These are phyloP conservation scores for Yponomeuta plumbellus DNA, from an alignment of 2,888 invertebrate genomes.

Conservation along the genomic window DNA sequence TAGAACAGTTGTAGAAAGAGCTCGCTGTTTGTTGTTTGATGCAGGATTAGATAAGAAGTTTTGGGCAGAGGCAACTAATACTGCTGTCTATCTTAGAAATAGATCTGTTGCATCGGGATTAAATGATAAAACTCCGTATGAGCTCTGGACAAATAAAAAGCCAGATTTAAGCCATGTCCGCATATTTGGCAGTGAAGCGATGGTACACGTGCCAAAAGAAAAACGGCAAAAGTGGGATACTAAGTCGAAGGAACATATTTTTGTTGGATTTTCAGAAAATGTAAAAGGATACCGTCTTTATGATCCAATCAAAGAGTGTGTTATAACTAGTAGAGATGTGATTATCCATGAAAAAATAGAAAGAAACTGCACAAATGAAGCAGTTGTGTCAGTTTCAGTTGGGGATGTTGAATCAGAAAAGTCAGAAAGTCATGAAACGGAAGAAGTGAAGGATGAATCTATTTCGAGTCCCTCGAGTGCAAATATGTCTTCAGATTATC, in stretches of 20 bases:
- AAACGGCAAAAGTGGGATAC: slow-evolving; percentile 26
- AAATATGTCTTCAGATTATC: background rate
- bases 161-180: slow-evolving; percentile 24
- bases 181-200: slow-evolving; percentile 26
- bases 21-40: slow-evolving; percentile 25
- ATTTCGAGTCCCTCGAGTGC: background rate
- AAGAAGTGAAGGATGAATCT: too few species aligned
- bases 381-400: background rate
- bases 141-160: slow-evolving; percentile 24
- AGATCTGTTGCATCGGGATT: slow-evolving; percentile 19
- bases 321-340: slow-evolving; percentile 24
- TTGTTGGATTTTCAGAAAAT: slow-evolving; percentile 27
- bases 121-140: slow-evolving; percentile 23
- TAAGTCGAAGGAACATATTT: slow-evolving; percentile 22
- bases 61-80: slow-evolving; percentile 26
- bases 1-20: slow-evolving; percentile 25
- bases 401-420: background rate
- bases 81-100: slow-evolving; percentile 21
- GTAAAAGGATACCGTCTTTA: slow-evolving; percentile 28
- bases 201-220: slow-evolving; percentile 27
- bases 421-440: background rate
- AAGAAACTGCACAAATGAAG: too few species aligned
- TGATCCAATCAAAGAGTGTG: slow-evolving; percentile 18
- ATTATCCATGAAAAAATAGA: slow-evolving; percentile 12
- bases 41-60: slow-evolving; percentile 23